Evolutionary conservation across 2,797 vertebrate genomes (phyloP).

Genomic region (Intellagama lesueurii): DNA sequence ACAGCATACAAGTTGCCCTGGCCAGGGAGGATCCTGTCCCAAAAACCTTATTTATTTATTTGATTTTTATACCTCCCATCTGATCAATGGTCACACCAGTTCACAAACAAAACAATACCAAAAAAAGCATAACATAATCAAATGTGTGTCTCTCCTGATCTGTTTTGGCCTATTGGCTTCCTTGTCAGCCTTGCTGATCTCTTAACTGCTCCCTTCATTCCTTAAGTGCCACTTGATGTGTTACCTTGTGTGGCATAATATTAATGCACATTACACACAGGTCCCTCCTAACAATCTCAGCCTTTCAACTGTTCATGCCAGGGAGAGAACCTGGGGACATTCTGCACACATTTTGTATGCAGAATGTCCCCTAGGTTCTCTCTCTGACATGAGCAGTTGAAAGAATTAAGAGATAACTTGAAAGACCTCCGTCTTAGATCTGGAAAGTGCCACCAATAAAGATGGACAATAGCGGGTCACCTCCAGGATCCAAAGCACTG

Average conservation of each 20-base stretch:
- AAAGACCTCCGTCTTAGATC: background rate
- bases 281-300: background rate
- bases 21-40: background rate
- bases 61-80: too few species aligned
- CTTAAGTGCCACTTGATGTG: background rate
- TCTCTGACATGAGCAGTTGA: background rate
- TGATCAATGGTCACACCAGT: too few species aligned
- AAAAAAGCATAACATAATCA: too few species aligned
- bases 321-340: background rate
- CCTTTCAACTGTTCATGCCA: background rate
- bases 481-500: background rate
- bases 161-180: background rate
- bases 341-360: background rate
- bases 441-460: background rate
- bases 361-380: background rate
- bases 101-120: too few species aligned
- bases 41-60: too few species aligned
- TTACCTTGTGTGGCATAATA: background rate
- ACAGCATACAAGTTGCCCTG: background rate
- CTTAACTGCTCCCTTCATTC: too few species aligned
- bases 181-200: too few species aligned
- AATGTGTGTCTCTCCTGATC: background rate
- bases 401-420: background rate
- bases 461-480: background rate
- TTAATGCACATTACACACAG: background rate